Evolutionary conservation across 2,113 vertebrate genomes (phyloP).

Genomic region (Tachuris rubrigastra): DNA sequence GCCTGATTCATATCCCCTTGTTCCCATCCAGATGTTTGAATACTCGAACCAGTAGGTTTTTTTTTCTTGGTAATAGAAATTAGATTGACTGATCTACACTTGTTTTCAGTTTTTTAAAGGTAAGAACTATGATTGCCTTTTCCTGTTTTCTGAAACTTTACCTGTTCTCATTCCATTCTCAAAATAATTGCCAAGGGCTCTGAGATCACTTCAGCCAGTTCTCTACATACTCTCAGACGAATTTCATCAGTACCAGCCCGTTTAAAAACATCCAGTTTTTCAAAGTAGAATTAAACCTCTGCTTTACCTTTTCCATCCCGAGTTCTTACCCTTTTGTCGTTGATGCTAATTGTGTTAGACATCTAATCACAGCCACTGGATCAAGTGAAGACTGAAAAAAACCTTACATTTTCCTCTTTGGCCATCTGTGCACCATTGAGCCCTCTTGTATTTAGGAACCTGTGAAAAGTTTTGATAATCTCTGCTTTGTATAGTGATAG

Average conservation of each 20-base stretch:
- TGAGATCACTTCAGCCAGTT: constrained; percentile 8
- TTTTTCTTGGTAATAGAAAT: neutral
- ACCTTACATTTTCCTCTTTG: neutral
- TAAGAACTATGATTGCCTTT: neutral
- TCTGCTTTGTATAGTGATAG: neutral
- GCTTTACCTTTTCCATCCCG: constrained; percentile 7
- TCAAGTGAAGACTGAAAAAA: constrained; percentile 18
- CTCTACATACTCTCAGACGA: neutral
- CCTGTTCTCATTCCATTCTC: neutral
- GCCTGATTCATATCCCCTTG: constrained; percentile 2
- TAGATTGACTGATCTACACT: neutral
- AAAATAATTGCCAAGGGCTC: constrained; percentile 14
- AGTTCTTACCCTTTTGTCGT: neutral
- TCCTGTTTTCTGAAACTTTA: constrained; percentile 25
- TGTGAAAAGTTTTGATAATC: constrained; percentile 10
- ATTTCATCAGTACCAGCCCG: neutral
- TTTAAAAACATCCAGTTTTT: constrained; percentile 9
- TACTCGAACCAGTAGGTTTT: neutral
- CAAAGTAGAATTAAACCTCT: constrained; percentile 20
- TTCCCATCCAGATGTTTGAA: neutral
- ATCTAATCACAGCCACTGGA: constrained; percentile 50
- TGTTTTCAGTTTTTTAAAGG: neutral
- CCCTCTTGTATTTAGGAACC: neutral
- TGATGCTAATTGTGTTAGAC: constrained; percentile 63
- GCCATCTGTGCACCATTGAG: neutral